Evolutionary conservation across 37 sponge, comb jelly and placozoan species (phyloP), one percentile per base, ranked within the genome.

Genomic region (Dysidea cf. avara): DNA sequence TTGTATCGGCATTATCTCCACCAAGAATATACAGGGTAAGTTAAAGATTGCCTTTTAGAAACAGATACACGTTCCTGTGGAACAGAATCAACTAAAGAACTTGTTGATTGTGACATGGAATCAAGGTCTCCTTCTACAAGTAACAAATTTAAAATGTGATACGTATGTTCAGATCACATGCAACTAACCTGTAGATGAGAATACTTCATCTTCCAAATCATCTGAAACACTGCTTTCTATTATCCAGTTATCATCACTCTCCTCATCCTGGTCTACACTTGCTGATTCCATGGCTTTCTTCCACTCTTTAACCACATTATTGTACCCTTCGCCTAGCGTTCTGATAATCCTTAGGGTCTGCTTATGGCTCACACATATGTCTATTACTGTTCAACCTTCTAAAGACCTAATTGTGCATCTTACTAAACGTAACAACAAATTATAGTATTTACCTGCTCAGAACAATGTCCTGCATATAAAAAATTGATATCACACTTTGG

Each of bases 1-100:
- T 40, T 33, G 62, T 75, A 59, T 77, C 68, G 0, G 67, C 18
- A 39, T 77, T 77, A 46, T 77, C 78, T 26, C 78, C 78, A 53
- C 66, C 78, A 22, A 77, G 25, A 20, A 67, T 77, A 39, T 77
- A 67, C 9, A 62, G 28, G 62, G n/a, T n/a, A n/a, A n/a, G n/a
- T n/a, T n/a, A n/a, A n/a, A n/a, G n/a, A n/a, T n/a, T n/a, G n/a
- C n/a, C n/a, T n/a, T n/a, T n/a, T n/a, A n/a, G n/a, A n/a, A n/a
- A n/a, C n/a, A n/a, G n/a, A n/a, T n/a, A n/a, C n/a, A n/a, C n/a
- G n/a, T n/a, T n/a, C n/a, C n/a, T n/a, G n/a, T n/a, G n/a, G n/a
- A n/a, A n/a, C n/a, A n/a, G n/a, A n/a, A n/a, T n/a, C n/a, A n/a
- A n/a, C n/a, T n/a, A n/a, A n/a, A n/a, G n/a, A n/a, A n/a, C n/a